Percentiles rank a stretch among this genome's conserved stretches.
Evolutionary conservation across 1,140 invertebrate genomes (phyloP).

Genomic region (Pseudomyrmex pallidus): DNA sequence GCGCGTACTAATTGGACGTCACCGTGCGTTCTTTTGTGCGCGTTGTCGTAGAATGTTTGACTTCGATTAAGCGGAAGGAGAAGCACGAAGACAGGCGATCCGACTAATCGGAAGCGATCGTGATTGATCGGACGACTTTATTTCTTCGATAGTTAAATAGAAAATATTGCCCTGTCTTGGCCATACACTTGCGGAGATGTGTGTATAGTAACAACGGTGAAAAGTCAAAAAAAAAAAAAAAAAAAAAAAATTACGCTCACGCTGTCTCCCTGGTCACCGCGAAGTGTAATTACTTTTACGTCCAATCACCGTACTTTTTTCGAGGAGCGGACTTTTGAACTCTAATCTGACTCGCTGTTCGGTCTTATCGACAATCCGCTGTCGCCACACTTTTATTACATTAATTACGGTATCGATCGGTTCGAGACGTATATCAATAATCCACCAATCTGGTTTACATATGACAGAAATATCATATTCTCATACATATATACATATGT

Average conservation of each 20-base stretch:
- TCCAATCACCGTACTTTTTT: slow-evolving; percentile 43
- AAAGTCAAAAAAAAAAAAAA: neutral
- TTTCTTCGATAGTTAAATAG: slow-evolving; percentile 29
- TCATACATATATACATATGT: too few relatives aligned
- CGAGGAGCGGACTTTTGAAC: slow-evolving; percentile 44
- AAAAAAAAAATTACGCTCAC: slow-evolving; percentile 43
- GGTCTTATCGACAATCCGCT: slow-evolving; percentile 39
- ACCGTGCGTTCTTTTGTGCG: slow-evolving; percentile 42
- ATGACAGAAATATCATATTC: neutral
- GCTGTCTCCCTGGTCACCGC: slow-evolving; percentile 16
- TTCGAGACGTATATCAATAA: slow-evolving; percentile 31
- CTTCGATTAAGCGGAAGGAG: slow-evolving; percentile 51
- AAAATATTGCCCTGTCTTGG: neutral
- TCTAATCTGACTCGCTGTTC: slow-evolving; percentile 52
- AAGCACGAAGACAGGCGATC: neutral
- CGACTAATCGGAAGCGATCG: slow-evolving; percentile 40
- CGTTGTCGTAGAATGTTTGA: slow-evolving; percentile 42
- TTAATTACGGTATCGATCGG: slow-evolving; percentile 36
- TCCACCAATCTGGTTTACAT: neutral
- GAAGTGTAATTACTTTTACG: slow-evolving; percentile 53
- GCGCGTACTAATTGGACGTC: slow-evolving; percentile 56
- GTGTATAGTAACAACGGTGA: slow-evolving; percentile 3
- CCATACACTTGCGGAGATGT: neutral
- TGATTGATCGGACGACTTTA: slow-evolving; percentile 33
- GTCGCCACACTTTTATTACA: slow-evolving; percentile 28